These are phyloP conservation scores for Campylorhamphus procurvoides DNA, from an alignment of 2,113 vertebrate species.

Conservation along the genomic window DNA sequence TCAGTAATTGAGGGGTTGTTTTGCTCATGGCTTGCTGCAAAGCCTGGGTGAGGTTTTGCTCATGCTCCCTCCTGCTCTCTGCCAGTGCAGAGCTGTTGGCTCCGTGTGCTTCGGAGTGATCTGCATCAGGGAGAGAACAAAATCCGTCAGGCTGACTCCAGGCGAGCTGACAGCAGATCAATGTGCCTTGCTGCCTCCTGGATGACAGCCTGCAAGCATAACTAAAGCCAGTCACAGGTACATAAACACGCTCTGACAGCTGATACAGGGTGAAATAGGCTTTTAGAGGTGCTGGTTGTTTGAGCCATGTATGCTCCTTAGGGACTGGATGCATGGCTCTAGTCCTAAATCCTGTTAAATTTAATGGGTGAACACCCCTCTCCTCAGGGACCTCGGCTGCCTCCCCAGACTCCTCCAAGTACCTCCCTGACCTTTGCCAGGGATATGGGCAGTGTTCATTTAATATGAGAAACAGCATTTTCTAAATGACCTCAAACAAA, in stretches of 20 bases:
- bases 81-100: fast-evolving
- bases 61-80: too few relatives aligned
- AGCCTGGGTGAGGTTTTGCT: not conserved
- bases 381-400: not conserved
- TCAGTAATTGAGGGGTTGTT: not conserved
- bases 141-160: not conserved
- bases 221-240: not conserved
- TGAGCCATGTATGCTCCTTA: not conserved
- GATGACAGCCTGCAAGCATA: not conserved
- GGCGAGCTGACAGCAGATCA: not conserved
- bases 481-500: not conserved
- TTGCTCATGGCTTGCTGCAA: not conserved
- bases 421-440: not conserved
- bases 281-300: not conserved
- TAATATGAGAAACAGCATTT: not conserved
- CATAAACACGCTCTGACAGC: not conserved
- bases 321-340: fast-evolving
- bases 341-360: not conserved
- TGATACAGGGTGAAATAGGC: not conserved
- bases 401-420: fast-evolving
- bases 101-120: fast-evolving
- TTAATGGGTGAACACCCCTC: not conserved
- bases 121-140: not conserved
- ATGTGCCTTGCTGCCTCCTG: not conserved
- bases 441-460: not conserved